These are phyloP conservation scores for Aphelinus certus DNA, from an alignment of 1,140 invertebrate species.

Conservation along the genomic window DNA sequence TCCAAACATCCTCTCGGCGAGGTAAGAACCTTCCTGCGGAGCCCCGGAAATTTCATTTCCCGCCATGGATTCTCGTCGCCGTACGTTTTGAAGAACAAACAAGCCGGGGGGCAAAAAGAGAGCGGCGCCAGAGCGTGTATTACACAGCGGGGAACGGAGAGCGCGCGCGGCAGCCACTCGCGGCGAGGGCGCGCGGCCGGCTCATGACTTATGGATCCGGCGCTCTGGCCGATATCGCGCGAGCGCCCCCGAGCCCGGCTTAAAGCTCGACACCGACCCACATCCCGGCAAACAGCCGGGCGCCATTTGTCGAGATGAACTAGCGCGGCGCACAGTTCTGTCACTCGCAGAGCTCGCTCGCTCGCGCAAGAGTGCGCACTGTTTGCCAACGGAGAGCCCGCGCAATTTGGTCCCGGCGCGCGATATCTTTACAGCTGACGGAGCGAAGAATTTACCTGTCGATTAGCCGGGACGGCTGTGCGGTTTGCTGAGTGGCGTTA, in stretches of 20 bases:
- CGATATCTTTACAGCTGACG: neutral
- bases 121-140: no score
- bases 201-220: conserved; percentile 26
- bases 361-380: conserved; percentile 14
- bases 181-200: neutral
- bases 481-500: no score
- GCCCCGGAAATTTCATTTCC: no score
- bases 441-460: conserved; percentile 14
- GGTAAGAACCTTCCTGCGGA: no score
- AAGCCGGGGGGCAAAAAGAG: no score
- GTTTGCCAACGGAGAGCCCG: neutral
- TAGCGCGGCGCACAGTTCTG: conserved; percentile 17
- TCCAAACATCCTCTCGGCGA: no score
- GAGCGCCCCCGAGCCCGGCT: neutral
- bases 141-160: no score
- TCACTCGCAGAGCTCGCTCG: conserved; percentile 8
- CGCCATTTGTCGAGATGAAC: conserved; percentile 27
- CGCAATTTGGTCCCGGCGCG: neutral
- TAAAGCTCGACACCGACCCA: neutral
- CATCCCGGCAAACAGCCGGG: conserved; percentile 5
- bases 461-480: neutral
- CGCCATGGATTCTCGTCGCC: no score
- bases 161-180: no score
- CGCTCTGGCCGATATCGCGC: neutral
- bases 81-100: no score